A percentile compares a stretch with the other conserved stretches of the same genome.
phyloP scores from a whole-genome alignment of 2,888 invertebrate species.

The Schrankia costaestrigalis region DNA sequence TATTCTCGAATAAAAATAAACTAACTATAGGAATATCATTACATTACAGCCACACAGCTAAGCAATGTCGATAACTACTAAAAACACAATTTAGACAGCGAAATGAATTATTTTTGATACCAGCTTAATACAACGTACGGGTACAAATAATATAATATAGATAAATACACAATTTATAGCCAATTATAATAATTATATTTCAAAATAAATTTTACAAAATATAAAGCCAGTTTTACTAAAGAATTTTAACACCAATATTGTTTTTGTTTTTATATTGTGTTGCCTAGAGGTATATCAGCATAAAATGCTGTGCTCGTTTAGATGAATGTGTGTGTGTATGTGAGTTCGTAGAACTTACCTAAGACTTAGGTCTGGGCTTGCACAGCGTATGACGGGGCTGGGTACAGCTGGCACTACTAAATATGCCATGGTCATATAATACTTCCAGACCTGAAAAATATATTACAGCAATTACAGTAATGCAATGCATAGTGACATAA shows the following conservation, averaged over 20 bases:
- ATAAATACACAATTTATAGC: constrained; percentile 19
- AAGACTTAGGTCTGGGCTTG: constrained; percentile 94
- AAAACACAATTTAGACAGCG: constrained; percentile 16
- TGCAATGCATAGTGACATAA: no score
- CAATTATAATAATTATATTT: constrained; percentile 19
- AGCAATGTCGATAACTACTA: constrained; percentile 19
- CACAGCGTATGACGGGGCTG: constrained; percentile 92
- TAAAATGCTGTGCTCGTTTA: neutral
- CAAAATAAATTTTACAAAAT: constrained; percentile 22
- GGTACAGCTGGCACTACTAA: constrained; percentile 96
- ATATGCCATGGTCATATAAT: constrained; percentile 98
- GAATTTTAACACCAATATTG: no score
- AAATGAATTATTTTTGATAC: constrained; percentile 20
- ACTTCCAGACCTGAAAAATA: constrained; percentile 94
- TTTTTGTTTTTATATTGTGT: neutral
- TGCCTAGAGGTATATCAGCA: neutral
- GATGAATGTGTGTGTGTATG: neutral
- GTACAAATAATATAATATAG: constrained; percentile 12
- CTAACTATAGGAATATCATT: no score
- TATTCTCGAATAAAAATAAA: no score
- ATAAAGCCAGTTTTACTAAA: constrained; percentile 29
- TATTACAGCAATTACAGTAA: no score
- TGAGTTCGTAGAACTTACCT: constrained; percentile 80
- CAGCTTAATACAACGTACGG: constrained; percentile 21
- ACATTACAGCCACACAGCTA: constrained; percentile 9